Percentiles rank a stretch among this genome's conserved stretches.
phyloP scores from a whole-genome alignment of 1,140 invertebrate genomes.

The Drosophila sp. region DNA sequence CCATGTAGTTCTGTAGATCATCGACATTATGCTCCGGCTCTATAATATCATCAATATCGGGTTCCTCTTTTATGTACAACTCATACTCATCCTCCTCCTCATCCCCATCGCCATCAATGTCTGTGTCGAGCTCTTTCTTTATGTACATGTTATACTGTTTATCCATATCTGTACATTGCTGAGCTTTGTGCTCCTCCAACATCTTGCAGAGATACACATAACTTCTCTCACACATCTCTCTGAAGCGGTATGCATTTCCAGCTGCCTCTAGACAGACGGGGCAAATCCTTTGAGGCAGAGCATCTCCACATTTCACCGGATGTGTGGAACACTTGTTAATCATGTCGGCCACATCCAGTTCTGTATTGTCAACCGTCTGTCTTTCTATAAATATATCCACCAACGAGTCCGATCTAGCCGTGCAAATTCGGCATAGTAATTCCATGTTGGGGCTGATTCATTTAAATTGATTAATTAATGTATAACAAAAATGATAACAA shows the following conservation, averaged over 20 bases:
- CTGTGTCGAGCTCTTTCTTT: background rate
- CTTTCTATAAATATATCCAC: background rate
- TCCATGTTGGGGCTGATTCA: background rate
- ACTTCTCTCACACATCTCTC: background rate
- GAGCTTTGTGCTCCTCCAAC: background rate
- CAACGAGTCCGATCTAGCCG: background rate
- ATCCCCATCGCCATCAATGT: background rate
- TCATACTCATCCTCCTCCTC: background rate
- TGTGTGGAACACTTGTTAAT: conserved; percentile 1
- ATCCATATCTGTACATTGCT: background rate
- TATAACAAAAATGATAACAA: background rate
- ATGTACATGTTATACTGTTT: background rate
- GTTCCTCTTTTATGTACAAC: background rate
- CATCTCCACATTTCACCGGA: background rate
- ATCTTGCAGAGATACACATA: background rate
- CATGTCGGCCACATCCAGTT: background rate
- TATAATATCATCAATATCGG: background rate
- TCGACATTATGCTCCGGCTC: background rate
- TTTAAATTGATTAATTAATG: background rate
- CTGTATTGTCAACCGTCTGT: background rate
- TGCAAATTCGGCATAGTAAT: background rate
- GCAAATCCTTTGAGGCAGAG: background rate
- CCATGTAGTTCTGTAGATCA: background rate
- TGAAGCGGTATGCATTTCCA: background rate
- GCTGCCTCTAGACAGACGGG: background rate